Evolutionary conservation across 2,797 vertebrate species (phyloP), one percentile per base, ranked within the genome.

Genomic region (Tauraco hartlaubi): DNA sequence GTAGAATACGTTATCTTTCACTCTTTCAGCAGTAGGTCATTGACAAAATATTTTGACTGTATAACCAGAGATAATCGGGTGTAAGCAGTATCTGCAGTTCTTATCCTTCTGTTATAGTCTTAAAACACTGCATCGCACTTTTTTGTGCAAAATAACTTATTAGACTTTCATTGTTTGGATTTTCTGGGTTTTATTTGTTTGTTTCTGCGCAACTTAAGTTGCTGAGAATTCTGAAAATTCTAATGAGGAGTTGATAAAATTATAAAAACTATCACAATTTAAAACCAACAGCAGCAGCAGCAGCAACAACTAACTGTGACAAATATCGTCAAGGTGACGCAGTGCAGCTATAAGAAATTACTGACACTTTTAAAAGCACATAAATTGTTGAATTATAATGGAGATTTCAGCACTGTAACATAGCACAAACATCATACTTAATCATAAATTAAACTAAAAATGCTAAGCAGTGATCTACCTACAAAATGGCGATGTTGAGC

Each of bases 1-100:
- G 3, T 25, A 85, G 43, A 88, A 91, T 84, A 77, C 28, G 52
- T 88, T 94, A 69, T 17, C 29, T 91, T 96, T 94, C 37, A 80
- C 28, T 74, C 37, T 67, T 93, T 58, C 5, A 69, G 5, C 11
- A 71, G 5, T 66, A 11, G 4, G 11, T 39, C 33, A 88, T 81
- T 80, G 49, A 79, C 48, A 91, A 88, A 85, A 75, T 83, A 62
- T 89, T 88, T 96, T 90, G 48, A 55, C 15, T 54, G 7, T 52
- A 9, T 58, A 49, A 44, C 41, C 76, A 35, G 46, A 83, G 21
- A 41, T 39, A 61, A 66, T 75, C 49, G 58, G 2, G 5, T 62
- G 9, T 29, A 76, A 91, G 25, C 33, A 54, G 23, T 48, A 74
- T 12, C 12, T 54, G 15, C 6, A 63, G 11, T 49, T 88, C 35